Base-by-base conservation (phyloP, 2,797 vertebrate species). In the Propithecus perrieri region DNA sequence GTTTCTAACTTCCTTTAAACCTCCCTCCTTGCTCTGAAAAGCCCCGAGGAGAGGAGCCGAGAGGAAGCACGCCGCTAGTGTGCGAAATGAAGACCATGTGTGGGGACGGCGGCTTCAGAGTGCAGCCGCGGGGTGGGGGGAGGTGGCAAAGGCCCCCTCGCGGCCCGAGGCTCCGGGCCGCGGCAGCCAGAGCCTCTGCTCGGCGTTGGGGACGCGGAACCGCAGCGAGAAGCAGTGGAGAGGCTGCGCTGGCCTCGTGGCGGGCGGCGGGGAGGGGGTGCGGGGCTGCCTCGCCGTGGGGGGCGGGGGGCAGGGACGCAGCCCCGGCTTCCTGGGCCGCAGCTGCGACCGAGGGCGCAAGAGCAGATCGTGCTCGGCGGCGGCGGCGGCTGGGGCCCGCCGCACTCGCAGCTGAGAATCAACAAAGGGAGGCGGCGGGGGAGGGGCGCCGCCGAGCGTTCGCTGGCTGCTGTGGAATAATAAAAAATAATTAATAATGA, bases 21-120 rank as follows among this genome's bases (percentile, higher is more conserved):
- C 98, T 96, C 97, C 97, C 79, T 81, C 83, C 97, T 94, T 91
- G 93, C 97, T 98, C 96, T 4, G 97, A 98, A 97, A 98, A 97
- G 98, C 98, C 97, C 97, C 67, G 97, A 98, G 98, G 98, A 98
- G 98, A 98, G 95, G 85, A 97, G 97, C 97, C 72, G 83, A 98
- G 97, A 98, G 98, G 98, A 98, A 98, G 98, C 98, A 97, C 97
- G 98, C 98, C 95, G 97, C 98, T 97, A 97, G 98, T 98, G 98
- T 97, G 97, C 98, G 95, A 98, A 98, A 99, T 98, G 98, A 98
- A 98, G 98, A 98, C 98, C 98, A 98, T 98, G 98, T 98, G 98
- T 98, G 98, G 97, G 98, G 98, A 98, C 94, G 96, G 97, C 98
- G 98, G 97, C 97, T 97, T 98, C 97, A 96, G 94, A 98, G 97